Evolutionary conservation across 2,797 vertebrate genomes (phyloP).

Genomic region (Sylvilagus floridanus): DNA sequence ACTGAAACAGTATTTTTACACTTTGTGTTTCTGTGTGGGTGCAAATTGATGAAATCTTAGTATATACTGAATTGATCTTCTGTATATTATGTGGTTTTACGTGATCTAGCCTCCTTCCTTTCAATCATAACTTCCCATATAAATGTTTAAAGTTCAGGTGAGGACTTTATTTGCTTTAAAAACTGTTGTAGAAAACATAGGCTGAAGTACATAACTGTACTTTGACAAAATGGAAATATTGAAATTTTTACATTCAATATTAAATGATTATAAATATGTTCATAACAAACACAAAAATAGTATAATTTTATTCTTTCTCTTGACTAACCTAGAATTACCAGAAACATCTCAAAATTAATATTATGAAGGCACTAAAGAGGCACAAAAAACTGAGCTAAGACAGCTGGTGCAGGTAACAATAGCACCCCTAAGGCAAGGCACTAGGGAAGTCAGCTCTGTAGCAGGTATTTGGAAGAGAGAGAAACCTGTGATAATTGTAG

Average conservation of each 20-base stretch:
- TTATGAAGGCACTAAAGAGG: not conserved
- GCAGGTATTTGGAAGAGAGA: not conserved
- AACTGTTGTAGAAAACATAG: not conserved
- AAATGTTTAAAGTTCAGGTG: not conserved
- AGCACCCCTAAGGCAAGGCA: not conserved
- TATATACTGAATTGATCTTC: too few relatives aligned
- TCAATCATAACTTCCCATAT: not conserved
- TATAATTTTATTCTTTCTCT: too few relatives aligned
- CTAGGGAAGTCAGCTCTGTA: not conserved
- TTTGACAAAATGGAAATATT: not conserved
- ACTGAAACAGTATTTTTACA: too few relatives aligned
- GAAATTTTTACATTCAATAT: not conserved
- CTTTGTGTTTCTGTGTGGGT: too few relatives aligned
- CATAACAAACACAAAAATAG: not conserved
- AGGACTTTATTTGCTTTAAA: not conserved
- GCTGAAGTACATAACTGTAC: not conserved
- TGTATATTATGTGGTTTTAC: not conserved
- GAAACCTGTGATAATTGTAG: not conserved
- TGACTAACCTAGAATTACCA: not conserved
- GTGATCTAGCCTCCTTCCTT: not conserved
- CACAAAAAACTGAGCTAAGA: conserved; percentile 12
- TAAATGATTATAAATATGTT: not conserved
- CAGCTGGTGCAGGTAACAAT: not conserved
- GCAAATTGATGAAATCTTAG: too few relatives aligned
- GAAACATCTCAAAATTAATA: not conserved